Evolutionary conservation across 2,797 vertebrate species (phyloP).

Genomic region (Ispidina picta): DNA sequence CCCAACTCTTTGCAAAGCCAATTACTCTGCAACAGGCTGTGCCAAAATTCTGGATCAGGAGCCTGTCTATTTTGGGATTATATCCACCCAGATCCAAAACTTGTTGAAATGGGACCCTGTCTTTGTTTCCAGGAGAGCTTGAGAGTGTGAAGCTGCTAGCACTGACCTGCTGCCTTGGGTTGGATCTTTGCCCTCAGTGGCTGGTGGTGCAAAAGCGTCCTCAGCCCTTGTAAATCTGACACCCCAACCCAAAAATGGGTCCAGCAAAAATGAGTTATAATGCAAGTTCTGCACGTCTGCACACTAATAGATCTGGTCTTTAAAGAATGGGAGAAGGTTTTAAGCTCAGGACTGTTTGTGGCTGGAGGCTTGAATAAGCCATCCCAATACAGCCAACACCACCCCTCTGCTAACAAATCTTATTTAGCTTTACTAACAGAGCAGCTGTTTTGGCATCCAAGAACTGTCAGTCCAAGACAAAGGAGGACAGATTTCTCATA

Average conservation of each 20-base stretch:
- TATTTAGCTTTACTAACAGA: not conserved
- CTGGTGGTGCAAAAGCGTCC: fast-evolving
- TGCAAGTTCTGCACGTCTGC: not conserved
- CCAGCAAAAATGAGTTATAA: not conserved
- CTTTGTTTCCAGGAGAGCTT: not conserved
- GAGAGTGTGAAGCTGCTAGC: not conserved
- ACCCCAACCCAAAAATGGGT: not conserved
- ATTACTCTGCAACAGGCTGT: not conserved
- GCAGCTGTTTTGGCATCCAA: not conserved
- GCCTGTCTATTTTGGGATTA: not conserved
- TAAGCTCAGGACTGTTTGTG: not conserved
- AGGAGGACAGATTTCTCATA: not conserved
- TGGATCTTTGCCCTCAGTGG: not conserved
- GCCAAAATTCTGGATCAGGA: conserved; percentile 9
- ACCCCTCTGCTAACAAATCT: not conserved
- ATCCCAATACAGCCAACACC: not conserved
- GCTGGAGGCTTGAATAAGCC: not conserved
- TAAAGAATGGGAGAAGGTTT: not conserved
- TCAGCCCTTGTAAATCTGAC: not conserved
- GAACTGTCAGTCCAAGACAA: not conserved
- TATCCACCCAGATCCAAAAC: not conserved
- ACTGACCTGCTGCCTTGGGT: not conserved
- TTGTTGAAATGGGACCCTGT: not conserved
- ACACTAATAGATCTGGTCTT: not conserved
- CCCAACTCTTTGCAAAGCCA: not conserved